A percentile compares a stretch with the other conserved stretches of the same genome.
Evolutionary conservation across 2,113 vertebrate species (phyloP).

Genomic region (Pterocles gutturalis): DNA sequence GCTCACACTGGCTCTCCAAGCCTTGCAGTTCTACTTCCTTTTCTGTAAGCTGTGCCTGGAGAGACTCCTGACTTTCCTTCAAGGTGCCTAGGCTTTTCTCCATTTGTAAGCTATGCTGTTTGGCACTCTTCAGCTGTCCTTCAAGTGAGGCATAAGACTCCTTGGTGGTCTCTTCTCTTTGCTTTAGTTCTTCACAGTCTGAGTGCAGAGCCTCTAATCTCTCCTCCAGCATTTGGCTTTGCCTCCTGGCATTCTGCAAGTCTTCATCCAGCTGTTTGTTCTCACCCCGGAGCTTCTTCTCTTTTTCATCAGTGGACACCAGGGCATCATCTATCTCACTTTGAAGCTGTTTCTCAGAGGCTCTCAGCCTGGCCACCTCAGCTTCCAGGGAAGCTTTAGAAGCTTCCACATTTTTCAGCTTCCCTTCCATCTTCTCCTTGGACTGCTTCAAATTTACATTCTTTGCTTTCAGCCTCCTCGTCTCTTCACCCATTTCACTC

Average conservation of each 20-base stretch:
- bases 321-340: slow-evolving; percentile 64
- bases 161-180: slow-evolving; percentile 73
- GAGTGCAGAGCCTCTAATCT: slow-evolving; percentile 72
- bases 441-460: slow-evolving; percentile 72
- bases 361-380: slow-evolving; percentile 67
- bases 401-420: slow-evolving; percentile 62
- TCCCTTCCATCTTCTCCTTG: slow-evolving; percentile 70
- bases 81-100: slow-evolving; percentile 78
- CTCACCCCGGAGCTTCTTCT: slow-evolving; percentile 75
- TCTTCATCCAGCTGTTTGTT: slow-evolving; percentile 82
- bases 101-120: slow-evolving; percentile 75
- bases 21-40: slow-evolving; percentile 73
- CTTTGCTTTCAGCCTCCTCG: slow-evolving; percentile 62
- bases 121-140: slow-evolving; percentile 78
- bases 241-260: slow-evolving; percentile 73
- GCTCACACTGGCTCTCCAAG: slow-evolving; percentile 67
- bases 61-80: slow-evolving; percentile 74
- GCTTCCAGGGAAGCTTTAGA: slow-evolving; percentile 73
- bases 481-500: slow-evolving; percentile 55
- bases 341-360: slow-evolving; percentile 82
- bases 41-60: slow-evolving; percentile 77
- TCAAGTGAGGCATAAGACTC: slow-evolving; percentile 71
- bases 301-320: slow-evolving; percentile 72
- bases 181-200: slow-evolving; percentile 79
- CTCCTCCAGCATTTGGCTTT: slow-evolving; percentile 75